Percentiles rank a stretch among this genome's conserved stretches.
phyloP scores from a whole-genome alignment of 1,140 invertebrate species.

The Brachionus angularis region DNA sequence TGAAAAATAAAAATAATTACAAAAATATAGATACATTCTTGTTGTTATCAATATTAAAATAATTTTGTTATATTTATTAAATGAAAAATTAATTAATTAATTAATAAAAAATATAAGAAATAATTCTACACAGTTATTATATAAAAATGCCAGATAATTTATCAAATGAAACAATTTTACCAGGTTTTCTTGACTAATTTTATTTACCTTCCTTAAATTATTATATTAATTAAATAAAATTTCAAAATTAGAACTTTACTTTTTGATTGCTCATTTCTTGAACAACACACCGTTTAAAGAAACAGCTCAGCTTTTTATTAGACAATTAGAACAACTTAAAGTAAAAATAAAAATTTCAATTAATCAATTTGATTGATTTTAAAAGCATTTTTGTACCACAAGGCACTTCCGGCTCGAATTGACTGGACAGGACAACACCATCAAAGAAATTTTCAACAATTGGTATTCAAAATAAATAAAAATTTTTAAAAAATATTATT shows the following conservation, averaged over 20 bases:
- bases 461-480: constrained; percentile 2
- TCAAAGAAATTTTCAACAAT: constrained; percentile 11
- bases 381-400: neutral
- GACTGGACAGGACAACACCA: constrained; percentile 36
- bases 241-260: constrained; percentile 21
- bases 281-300: constrained; percentile 28
- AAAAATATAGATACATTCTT: too few relatives aligned
- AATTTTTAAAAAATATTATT: neutral
- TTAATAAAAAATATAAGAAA: too few relatives aligned
- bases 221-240: neutral
- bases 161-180: constrained; percentile 6
- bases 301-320: neutral
- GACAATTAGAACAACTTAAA: constrained; percentile 1
- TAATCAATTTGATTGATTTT: neutral
- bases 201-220: neutral
- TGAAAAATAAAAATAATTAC: too few relatives aligned
- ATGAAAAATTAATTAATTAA: too few relatives aligned
- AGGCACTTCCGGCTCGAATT: constrained; percentile 18
- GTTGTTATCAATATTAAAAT: too few relatives aligned
- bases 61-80: too few relatives aligned
- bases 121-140: too few relatives aligned
- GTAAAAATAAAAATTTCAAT: neutral
- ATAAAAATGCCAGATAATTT: too few relatives aligned
- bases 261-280: constrained; percentile 37
- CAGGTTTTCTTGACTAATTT: neutral